Evolutionary conservation across 2,797 vertebrate genomes (phyloP).

Genomic region (Thunnus albacares): DNA sequence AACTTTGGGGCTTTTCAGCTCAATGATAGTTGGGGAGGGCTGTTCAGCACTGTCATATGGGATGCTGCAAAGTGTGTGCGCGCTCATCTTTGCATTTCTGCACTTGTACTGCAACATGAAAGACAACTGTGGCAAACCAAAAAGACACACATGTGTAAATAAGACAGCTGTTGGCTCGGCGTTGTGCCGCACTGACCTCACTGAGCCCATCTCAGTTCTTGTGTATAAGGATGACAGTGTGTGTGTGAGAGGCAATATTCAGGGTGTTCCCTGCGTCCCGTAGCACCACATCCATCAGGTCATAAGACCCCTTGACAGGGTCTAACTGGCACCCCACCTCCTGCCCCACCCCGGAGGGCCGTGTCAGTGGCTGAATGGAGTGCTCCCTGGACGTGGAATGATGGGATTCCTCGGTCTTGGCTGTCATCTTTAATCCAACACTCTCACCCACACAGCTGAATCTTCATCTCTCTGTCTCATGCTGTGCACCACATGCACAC

Average conservation of each 20-base stretch:
- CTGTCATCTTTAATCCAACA: slow-evolving; percentile 83
- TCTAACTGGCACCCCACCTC: slow-evolving; percentile 62
- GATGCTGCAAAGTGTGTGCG: slow-evolving; percentile 18
- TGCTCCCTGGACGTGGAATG: slow-evolving; percentile 79
- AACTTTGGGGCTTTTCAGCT: slow-evolving; percentile 74
- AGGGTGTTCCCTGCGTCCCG: slow-evolving; percentile 64
- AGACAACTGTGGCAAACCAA: slow-evolving; percentile 8
- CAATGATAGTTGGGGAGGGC: slow-evolving; percentile 48
- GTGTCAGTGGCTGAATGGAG: slow-evolving; percentile 68
- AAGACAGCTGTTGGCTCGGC: slow-evolving; percentile 8
- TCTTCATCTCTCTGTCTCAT: slow-evolving; percentile 71
- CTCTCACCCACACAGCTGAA: slow-evolving; percentile 82
- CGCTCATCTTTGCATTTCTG: slow-evolving; percentile 7
- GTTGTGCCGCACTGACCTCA: slow-evolving; percentile 22
- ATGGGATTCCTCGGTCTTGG: slow-evolving; percentile 79
- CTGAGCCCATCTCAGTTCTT: slow-evolving; percentile 34
- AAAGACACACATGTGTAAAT: slow-evolving; percentile 9
- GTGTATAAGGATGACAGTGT: slow-evolving; percentile 21
- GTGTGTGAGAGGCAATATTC: slow-evolving; percentile 52
- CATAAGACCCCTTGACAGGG: slow-evolving; percentile 77
- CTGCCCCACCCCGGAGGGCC: slow-evolving; percentile 60
- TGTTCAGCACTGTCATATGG: slow-evolving; percentile 21
- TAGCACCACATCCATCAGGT: slow-evolving; percentile 79
- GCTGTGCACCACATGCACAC: slow-evolving; percentile 16
- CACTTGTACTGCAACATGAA: slow-evolving; percentile 5